Evolutionary conservation across 2,888 invertebrate genomes (phyloP).

Genomic region (Aleiodes testaceus): DNA sequence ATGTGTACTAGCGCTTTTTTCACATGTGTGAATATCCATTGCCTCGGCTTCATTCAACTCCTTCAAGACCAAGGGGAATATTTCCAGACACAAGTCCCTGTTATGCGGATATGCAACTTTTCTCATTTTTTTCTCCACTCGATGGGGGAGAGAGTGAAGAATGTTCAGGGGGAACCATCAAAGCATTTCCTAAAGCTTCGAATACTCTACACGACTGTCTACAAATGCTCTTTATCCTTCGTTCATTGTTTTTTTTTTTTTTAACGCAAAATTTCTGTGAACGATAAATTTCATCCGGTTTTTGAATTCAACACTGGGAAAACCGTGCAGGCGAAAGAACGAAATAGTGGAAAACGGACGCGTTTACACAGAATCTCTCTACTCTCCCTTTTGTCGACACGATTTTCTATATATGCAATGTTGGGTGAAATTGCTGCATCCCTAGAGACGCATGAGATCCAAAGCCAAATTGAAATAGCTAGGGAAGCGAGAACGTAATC

Average conservation of each 20-base stretch:
- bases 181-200: background rate
- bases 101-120: conserved; percentile 1
- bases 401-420: no score
- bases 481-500: background rate
- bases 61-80: conserved; percentile 1
- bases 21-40: conserved; percentile 6
- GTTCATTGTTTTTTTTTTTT: no score
- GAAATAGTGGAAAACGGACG: no score
- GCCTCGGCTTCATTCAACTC: conserved; percentile 23
- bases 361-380: no score
- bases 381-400: no score
- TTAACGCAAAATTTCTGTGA: no score
- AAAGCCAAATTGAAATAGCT: conserved; percentile 13
- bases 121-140: background rate
- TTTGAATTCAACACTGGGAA: no score
- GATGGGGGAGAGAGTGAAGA: background rate
- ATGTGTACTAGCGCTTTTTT: conserved; percentile 14
- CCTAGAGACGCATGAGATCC: background rate
- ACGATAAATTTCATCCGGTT: no score
- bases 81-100: conserved; percentile 17
- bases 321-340: no score
- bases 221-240: no score
- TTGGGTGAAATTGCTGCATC: conserved; percentile 2
- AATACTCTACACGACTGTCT: background rate
- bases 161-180: no score